Conservation (phyloP, 2,888 invertebrate genomes). For the Alitta virens region DNA sequence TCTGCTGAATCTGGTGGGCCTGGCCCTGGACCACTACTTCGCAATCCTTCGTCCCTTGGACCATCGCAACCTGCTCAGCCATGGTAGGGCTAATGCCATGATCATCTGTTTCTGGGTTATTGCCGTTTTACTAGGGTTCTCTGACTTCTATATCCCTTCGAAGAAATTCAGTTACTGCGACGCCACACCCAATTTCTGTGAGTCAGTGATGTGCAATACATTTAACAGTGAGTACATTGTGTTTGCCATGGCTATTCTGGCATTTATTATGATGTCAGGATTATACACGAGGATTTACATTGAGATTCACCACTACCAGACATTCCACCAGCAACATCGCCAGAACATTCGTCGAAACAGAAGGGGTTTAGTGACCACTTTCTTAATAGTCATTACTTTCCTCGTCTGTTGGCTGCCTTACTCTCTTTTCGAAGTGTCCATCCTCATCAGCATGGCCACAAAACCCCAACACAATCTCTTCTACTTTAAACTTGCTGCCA, state of each 20-base stretch:
- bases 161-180: slow-evolving; percentile 10
- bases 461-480: background rate
- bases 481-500: slow-evolving; percentile 7
- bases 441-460: slow-evolving; percentile 24
- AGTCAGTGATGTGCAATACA: slow-evolving; percentile 8
- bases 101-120: slow-evolving; percentile 21
- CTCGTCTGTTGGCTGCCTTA: slow-evolving; percentile 43
- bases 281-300: slow-evolving; percentile 22
- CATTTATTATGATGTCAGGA: slow-evolving; percentile 12
- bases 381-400: slow-evolving; percentile 43
- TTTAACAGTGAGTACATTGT: slow-evolving; percentile 19
- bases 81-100: slow-evolving; percentile 8
- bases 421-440: slow-evolving; percentile 35
- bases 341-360: slow-evolving; percentile 28
- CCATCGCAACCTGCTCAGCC: slow-evolving; percentile 14
- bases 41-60: slow-evolving; percentile 21
- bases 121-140: slow-evolving; percentile 8
- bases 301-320: slow-evolving; percentile 17
- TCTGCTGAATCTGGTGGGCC: slow-evolving; percentile 23
- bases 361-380: slow-evolving; percentile 41
- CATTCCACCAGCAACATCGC: slow-evolving; percentile 1
- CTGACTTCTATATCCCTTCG: slow-evolving; percentile 18
- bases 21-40: slow-evolving; percentile 25
- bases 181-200: slow-evolving; percentile 5
- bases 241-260: slow-evolving; percentile 18